Evolutionary conservation across 35 echinoderm and acorn worm genomes (phyloP).

Genomic region (Ophiothrix spiculata): DNA sequence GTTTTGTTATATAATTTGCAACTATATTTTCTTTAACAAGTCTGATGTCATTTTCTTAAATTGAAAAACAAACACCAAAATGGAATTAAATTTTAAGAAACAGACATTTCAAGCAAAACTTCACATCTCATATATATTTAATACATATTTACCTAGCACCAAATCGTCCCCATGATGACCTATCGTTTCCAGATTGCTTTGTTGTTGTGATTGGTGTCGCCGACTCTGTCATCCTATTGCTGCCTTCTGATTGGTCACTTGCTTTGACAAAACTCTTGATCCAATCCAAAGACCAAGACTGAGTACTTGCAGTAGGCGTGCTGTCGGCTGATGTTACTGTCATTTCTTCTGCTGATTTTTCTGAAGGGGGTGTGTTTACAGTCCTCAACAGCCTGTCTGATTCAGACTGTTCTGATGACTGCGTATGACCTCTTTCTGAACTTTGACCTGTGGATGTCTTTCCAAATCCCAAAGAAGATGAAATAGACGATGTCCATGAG

Average conservation of each 20-base stretch:
- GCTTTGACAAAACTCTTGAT: conserved; percentile 48
- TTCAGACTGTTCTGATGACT: conserved; percentile 68
- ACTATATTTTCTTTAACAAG: too few species aligned
- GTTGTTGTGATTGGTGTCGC: neutral
- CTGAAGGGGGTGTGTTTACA: conserved; percentile 48
- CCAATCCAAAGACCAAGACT: conserved; percentile 52
- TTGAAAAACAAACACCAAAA: too few species aligned
- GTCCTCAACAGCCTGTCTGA: conserved; percentile 58
- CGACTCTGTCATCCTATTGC: neutral
- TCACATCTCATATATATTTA: too few species aligned
- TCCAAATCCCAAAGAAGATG: conserved; percentile 14
- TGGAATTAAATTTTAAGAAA: too few species aligned
- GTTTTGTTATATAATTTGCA: too few species aligned
- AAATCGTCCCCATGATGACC: conserved; percentile 40
- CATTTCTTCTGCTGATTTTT: conserved; percentile 13
- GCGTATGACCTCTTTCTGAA: conserved; percentile 28
- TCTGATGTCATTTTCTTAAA: too few species aligned
- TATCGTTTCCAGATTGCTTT: neutral
- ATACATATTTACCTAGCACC: conserved; percentile 36
- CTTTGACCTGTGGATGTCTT: conserved; percentile 14
- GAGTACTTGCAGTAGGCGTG: neutral
- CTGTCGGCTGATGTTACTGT: neutral
- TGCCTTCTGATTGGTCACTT: neutral
- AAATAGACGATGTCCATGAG: neutral
- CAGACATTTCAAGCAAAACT: too few species aligned